Evolutionary conservation across 2,888 invertebrate genomes (phyloP), one percentile per base, ranked within the genome.

Genomic region (Melieria crassipennis): DNA sequence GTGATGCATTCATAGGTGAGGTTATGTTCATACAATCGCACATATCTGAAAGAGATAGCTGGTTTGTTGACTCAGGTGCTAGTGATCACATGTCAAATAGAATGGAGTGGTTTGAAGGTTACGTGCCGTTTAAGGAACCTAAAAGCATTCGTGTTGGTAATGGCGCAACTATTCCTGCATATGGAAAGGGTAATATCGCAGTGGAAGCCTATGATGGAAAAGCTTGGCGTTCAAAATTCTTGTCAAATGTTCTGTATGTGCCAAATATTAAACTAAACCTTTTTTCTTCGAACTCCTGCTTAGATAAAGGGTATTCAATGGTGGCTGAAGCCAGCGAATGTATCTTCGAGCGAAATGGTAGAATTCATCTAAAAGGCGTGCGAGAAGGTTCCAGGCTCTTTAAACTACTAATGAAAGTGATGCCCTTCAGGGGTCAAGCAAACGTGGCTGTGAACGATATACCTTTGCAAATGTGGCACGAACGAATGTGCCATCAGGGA

Each of bases 381-480:
- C 52, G 72, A 30, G 63, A 71, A 55, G 62, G 42, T 42, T 58
- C 68, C 6, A 71, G 46, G 45, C 48, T 74, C 5, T 76, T 75
- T 58, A 75, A 76, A 60, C 52, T 77, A 16, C 42, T 66, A 11
- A 65, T 73, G 30, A 74, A 63, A 58, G 75, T 75, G 3, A 46
- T 62, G 7, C 48, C 63, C 46, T 50, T 43, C 9, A 47, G 42
- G n/a, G 43, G 11, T 46, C n/a, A 45, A 56, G 70, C 66, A 42
- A 69, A 70, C 52, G 13, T 55, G 13, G 71, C 66, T 57, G 56
- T 56, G 9, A 67, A 56, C 50, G 56, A 69, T 11, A 70, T 75
- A 58, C 70, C 73, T 4, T 55, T 76, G 48, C 63, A 76, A 55
- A 10, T 73, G 4, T 81, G 78, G 80, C 78, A 81, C 72, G 78